Evolutionary conservation across 2,113 vertebrate genomes (phyloP), one percentile per base, ranked within the genome.

Genomic region (Xyliphius kryptos): DNA sequence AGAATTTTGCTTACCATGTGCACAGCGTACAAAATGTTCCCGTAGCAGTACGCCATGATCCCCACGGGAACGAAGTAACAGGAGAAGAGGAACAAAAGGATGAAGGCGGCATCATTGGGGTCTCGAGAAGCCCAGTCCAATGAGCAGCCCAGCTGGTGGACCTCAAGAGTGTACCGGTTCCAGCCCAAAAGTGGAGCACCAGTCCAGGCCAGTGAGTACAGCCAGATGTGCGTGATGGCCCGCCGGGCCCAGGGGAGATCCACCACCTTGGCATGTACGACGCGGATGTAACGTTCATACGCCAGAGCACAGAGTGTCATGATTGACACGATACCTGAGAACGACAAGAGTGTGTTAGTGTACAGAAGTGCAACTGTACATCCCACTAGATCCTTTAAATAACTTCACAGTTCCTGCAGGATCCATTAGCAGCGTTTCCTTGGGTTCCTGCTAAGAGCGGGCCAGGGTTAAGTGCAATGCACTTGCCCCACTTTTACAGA

Each of bases 191-290:
- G 84, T 53, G 94, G 94, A 0, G 91, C 90, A 58, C 89, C 91
- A 1, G 91, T 91, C 95, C 92, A 95, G n/a, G 79, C 91, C 72
- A 94, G 72, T 0, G 94, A 95, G 79, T 94, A 97, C 5, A 98
- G 81, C 92, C 94, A 98, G 73, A 94, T 91, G 74, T 91, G 93
- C 0, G 81, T 86, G 38, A 97, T 87, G 72, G 90, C 90, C 49
- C 88, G 79, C 92, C 92, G 92, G 11, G 86, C 87, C 94, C 92
- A 96, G 50, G 89, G 82, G 70, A 95, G 94, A 73, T 91, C 88
- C 72, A 95, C 83, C 67, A 90, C 90, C 85, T 91, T 91, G 11
- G 90, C 91, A 7, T 92, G 91, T 48, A 95, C 92, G 71, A 97
- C 84, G 16, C 90, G 84, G 73, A 92, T 88, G 69, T 97, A 97